Percentiles rank a stretch among this genome's conserved stretches.
Conservation (phyloP, 2,797 vertebrate species). For the Coracias cyanogaster region DNA sequence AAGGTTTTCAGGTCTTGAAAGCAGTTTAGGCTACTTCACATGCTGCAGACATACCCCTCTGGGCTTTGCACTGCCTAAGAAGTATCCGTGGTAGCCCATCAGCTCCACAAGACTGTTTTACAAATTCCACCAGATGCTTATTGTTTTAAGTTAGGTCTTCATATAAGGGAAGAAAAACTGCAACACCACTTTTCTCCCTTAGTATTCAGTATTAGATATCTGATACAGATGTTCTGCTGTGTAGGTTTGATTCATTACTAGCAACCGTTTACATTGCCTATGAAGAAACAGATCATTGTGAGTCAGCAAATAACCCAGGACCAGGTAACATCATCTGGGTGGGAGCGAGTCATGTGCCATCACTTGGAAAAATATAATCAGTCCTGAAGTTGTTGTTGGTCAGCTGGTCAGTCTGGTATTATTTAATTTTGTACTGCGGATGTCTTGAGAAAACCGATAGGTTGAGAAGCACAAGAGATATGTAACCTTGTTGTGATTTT, state of each 20-base stretch:
- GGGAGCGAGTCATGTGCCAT: neutral
- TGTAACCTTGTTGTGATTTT: neutral
- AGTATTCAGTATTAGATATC: neutral
- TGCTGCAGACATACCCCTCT: neutral
- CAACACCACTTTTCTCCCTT: neutral
- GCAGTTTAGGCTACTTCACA: neutral
- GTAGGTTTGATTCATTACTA: neutral
- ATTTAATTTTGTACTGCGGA: neutral
- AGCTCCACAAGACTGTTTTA: neutral
- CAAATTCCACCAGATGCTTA: neutral
- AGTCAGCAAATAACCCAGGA: neutral
- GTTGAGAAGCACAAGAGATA: neutral
- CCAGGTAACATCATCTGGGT: neutral
- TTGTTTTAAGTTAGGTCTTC: neutral
- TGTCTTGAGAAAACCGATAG: neutral
- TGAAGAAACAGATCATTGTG: neutral
- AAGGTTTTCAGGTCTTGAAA: neutral
- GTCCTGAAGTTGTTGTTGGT: neutral
- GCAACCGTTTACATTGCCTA: neutral
- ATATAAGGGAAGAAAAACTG: neutral
- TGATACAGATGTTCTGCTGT: neutral
- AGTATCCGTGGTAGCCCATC: neutral
- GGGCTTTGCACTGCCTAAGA: neutral
- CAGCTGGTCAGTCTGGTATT: neutral
- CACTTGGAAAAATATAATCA: neutral